Evolutionary conservation across 2,888 invertebrate genomes (phyloP), one percentile per base, ranked within the genome.

Genomic region (Eueremaeus valkanovi): DNA sequence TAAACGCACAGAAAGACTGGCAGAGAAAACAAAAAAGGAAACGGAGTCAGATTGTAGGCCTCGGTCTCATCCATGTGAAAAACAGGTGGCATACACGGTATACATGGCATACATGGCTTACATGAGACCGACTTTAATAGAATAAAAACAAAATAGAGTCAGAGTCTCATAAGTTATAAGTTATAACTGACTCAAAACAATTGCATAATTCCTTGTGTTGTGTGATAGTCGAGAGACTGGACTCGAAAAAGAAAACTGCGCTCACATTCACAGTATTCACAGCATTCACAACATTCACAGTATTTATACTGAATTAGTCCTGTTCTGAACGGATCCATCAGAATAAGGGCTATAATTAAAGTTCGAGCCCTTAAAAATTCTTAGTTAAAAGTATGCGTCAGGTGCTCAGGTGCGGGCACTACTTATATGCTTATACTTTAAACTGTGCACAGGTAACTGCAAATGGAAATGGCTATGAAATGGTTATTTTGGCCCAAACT

Each of bases 51-150:
- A n/a, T n/a, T n/a, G n/a, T n/a, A 11, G 55, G 55, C 55, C 55
- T 55, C 24, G 27, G 24, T 55, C 55, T 51, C n/a, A 51, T 33
- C n/a, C 24, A 6, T 45, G 42, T 40, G 33, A 36, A 40, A 45
- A 72, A 72, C 72, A 72, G 72, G 72, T 72, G 72, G 72, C 49
- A 72, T 40, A 36, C 49, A 72, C 42, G 49, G 1, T 49, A 49
- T 49, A 21, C 21, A 49, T 21, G 49, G 49, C 49, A 49, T 49
- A 49, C 49, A 27, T 55, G 36, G 36, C 36, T 8, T 36, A 36
- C 36, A 36, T 36, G 36, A 36, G 36, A 11, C n/a, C 18, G 49
- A 49, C 49, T 49, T 5, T 49, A 21, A n/a, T 49, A 49, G 31
- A n/a, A n/a, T n/a, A n/a, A n/a, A n/a, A n/a, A n/a, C n/a, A n/a